Evolutionary conservation across 2,113 vertebrate genomes (phyloP).

Genomic region (Hucho hucho): DNA sequence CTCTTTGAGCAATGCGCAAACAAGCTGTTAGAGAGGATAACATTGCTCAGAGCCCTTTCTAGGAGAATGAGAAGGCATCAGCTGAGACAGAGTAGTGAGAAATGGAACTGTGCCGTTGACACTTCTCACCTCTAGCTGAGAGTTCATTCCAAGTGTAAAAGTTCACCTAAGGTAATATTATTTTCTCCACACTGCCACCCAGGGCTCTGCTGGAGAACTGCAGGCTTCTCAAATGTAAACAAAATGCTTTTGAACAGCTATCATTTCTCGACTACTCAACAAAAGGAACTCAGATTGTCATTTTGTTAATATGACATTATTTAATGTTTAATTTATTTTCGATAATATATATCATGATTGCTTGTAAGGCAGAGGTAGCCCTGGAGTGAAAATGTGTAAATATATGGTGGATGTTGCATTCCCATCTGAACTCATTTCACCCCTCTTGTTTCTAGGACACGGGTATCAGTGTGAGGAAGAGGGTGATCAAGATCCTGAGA

Average conservation of each 20-base stretch:
- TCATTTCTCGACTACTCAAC: background rate
- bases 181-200: slow-evolving; percentile 7
- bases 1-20: no score
- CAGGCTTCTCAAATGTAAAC: background rate
- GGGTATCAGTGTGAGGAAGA: slow-evolving; percentile 97
- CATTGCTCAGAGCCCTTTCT: background rate
- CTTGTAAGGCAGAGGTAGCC: background rate
- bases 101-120: background rate
- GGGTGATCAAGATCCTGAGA: slow-evolving; percentile 97
- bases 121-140: background rate
- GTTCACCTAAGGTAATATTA: background rate
- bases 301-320: background rate
- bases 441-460: slow-evolving; percentile 81
- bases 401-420: background rate
- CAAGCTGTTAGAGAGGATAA: background rate
- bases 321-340: background rate
- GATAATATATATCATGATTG: no score
- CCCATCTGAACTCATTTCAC: background rate
- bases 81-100: background rate
- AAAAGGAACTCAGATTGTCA: background rate
- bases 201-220: background rate
- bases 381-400: background rate
- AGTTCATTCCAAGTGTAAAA: slow-evolving; percentile 19
- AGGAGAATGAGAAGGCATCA: background rate
- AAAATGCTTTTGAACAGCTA: background rate